phyloP scores from a whole-genome alignment of 1,140 invertebrate species.

The Scaptodrosophila lebanonensis region DNA sequence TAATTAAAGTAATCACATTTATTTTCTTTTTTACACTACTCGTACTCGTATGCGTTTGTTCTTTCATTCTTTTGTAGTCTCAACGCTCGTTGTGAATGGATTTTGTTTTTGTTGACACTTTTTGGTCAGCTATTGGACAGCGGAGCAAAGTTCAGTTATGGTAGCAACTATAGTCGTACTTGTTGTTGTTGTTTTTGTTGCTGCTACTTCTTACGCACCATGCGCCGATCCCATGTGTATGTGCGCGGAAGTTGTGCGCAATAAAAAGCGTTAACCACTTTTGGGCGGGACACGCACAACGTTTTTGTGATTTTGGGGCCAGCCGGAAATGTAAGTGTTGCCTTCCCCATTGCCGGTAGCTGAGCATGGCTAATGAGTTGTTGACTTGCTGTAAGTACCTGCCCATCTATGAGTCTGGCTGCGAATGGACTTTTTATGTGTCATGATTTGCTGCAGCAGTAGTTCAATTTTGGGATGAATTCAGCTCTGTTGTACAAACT shows the following conservation, averaged over 20 bases:
- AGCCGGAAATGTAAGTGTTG: slow-evolving; percentile 62
- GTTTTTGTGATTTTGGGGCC: slow-evolving; percentile 21
- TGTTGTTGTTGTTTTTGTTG: no score
- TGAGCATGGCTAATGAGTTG: slow-evolving; percentile 57
- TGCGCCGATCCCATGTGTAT: no score
- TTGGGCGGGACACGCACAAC: slow-evolving; percentile 8
- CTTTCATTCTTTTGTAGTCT: background rate
- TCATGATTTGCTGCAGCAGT: no score
- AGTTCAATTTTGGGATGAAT: no score
- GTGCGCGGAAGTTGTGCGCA: slow-evolving; percentile 43
- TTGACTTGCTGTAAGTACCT: slow-evolving; percentile 10
- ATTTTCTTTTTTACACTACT: slow-evolving; percentile 13
- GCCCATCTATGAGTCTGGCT: slow-evolving; percentile 21
- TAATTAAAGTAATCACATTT: slow-evolving; percentile 54
- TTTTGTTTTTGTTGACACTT: slow-evolving; percentile 19
- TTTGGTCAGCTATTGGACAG: slow-evolving; percentile 43
- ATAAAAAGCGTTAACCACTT: slow-evolving; percentile 41
- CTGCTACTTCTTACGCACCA: no score
- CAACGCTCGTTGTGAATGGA: no score
- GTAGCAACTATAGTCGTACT: no score
- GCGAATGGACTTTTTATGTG: slow-evolving; percentile 28
- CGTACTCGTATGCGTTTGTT: slow-evolving; percentile 7
- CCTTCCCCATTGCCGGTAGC: slow-evolving; percentile 32
- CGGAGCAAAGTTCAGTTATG: slow-evolving; percentile 27
- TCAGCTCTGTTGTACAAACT: no score